Evolutionary conservation across 2,797 vertebrate genomes (phyloP).

Genomic region (Pyrocephalus nanus): DNA sequence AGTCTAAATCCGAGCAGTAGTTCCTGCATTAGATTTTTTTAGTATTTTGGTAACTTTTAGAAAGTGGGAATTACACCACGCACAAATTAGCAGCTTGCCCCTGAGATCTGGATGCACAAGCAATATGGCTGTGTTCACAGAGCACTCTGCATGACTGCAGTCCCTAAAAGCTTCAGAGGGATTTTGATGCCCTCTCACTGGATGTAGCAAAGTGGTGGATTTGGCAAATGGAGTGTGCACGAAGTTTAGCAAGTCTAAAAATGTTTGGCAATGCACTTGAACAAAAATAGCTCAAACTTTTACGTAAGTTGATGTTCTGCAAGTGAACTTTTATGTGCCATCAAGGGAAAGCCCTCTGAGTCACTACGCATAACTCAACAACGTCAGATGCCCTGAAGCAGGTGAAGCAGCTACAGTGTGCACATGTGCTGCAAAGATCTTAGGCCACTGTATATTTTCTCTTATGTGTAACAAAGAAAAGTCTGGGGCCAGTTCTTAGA

Average conservation of each 20-base stretch:
- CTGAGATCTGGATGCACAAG: neutral
- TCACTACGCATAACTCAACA: neutral
- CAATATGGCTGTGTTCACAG: neutral
- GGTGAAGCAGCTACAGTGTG: neutral
- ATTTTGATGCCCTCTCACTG: neutral
- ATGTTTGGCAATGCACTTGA: neutral
- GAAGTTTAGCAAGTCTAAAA: conserved; percentile 30
- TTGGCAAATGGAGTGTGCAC: neutral
- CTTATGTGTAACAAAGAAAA: neutral
- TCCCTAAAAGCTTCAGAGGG: neutral
- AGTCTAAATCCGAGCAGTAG: neutral
- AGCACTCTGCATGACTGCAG: neutral
- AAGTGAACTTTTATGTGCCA: conserved; percentile 24
- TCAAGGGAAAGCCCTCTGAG: conserved; percentile 31
- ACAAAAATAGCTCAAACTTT: conserved; percentile 45
- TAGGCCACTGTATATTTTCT: neutral
- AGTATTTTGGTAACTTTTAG: neutral
- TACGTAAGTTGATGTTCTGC: neutral
- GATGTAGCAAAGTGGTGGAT: neutral
- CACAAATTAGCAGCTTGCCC: neutral
- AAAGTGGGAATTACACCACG: neutral
- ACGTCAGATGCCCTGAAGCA: neutral
- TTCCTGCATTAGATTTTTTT: neutral
- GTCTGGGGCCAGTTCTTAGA: neutral
- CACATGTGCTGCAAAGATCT: neutral